Base-by-base conservation (phyloP, 2,113 vertebrate genomes). In the Uria lomvia region DNA sequence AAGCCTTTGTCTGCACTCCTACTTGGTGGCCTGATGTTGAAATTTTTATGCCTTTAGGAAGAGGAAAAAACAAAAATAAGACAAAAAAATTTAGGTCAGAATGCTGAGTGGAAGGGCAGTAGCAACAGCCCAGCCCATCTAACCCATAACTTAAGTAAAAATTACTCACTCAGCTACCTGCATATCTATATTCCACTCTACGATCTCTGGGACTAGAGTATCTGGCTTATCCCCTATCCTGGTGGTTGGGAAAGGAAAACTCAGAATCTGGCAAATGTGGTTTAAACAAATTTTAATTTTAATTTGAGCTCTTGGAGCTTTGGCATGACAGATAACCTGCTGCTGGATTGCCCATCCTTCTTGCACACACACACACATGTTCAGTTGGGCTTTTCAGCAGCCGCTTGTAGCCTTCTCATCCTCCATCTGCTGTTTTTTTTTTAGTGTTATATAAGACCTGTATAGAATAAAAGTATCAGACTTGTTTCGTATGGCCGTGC, bases 401-500 rank as follows among this genome's bases (percentile, higher is more conserved):
- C 56, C 42, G 12, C 66, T 71, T 58, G 71, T 43, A 92, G 47
- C 11, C 7, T 83, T 67, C 79, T 86, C 45, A 26, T 68, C 43
- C 68, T 94, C 86, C 24, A 40, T 74, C 85, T 68, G 36, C 62
- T 74, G n/a, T 0, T 19, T 75, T 50, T 50, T 50, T 94, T 93
- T 87, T 71, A 89, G 50, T 3, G 3, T 88, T 92, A 55, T 88
- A 16, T 82, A 93, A 89, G 88, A 74, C 24, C 50, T 60, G 32
- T 94, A 84, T 67, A 92, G 96, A 97, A 72, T 70, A 80, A 96
- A 79, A 88, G 20, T 21, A 71, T 56, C 82, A 73, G 59, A 62
- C 47, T 68, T 60, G 14, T 76, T 97, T 96, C 21, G 1, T 56
- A 82, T 90, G 78, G 63, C 45, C n/a, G 0, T 77, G 66, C 53